phyloP scores from a whole-genome alignment of 1,140 invertebrate genomes.

The Idris sp. region DNA sequence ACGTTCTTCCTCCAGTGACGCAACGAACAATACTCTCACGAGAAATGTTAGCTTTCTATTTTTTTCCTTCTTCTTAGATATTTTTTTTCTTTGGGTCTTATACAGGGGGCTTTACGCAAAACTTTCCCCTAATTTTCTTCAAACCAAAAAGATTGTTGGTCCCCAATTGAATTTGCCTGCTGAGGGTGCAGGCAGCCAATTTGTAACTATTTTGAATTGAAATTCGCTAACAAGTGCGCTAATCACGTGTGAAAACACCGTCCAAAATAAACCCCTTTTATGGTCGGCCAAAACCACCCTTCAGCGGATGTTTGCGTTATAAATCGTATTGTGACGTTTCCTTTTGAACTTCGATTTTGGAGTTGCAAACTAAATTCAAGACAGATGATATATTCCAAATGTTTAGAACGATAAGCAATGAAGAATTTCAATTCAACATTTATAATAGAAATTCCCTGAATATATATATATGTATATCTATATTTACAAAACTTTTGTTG shows the following conservation, averaged over 20 bases:
- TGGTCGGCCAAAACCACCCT: slow-evolving; percentile 43
- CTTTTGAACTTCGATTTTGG: slow-evolving; percentile 46
- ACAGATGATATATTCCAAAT: slow-evolving; percentile 38
- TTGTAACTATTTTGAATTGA: slow-evolving; percentile 53
- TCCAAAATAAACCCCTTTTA: slow-evolving; percentile 54
- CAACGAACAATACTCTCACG: slow-evolving; percentile 74
- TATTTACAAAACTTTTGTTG: too few species aligned
- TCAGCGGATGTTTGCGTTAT: slow-evolving; percentile 42
- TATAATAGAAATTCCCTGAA: background rate
- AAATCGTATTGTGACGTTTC: slow-evolving; percentile 45
- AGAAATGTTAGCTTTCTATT: slow-evolving; percentile 75
- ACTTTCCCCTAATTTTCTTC: slow-evolving; percentile 69
- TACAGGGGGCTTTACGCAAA: slow-evolving; percentile 70
- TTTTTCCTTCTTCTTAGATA: slow-evolving; percentile 48
- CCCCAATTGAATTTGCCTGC: slow-evolving; percentile 7
- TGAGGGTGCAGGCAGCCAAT: slow-evolving; percentile 27
- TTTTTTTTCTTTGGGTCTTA: slow-evolving; percentile 46
- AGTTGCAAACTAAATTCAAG: slow-evolving; percentile 41
- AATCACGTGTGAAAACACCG: slow-evolving; percentile 61
- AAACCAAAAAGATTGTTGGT: background rate
- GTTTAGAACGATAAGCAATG: slow-evolving; percentile 37
- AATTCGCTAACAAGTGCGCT: slow-evolving; percentile 65
- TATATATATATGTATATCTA: too few species aligned
- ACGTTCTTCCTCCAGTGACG: slow-evolving; percentile 67
- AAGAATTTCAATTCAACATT: slow-evolving; percentile 22